These are phyloP conservation scores for Oxystoma pomonae DNA, from an alignment of 2,888 invertebrate genomes.

Conservation along the genomic window DNA sequence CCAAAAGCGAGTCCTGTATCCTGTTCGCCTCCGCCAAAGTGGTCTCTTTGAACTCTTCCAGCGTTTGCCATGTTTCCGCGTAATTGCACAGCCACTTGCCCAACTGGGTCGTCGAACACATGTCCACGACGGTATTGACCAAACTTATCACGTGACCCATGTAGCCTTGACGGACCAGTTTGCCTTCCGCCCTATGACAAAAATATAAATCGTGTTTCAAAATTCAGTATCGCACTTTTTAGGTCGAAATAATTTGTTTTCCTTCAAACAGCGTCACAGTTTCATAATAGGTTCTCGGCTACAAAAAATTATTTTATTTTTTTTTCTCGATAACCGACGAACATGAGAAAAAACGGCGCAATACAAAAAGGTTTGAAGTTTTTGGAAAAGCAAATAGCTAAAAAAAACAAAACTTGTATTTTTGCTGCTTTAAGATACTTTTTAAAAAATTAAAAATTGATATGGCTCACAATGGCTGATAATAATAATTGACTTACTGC, in stretches of 20 bases:
- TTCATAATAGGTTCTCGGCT: not conserved
- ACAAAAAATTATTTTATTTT: not conserved
- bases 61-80: conserved; percentile 47
- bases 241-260: too few species aligned
- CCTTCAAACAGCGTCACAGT: too few species aligned
- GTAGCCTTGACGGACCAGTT: conserved; percentile 58
- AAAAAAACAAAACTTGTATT: conserved; percentile 12
- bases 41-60: conserved; percentile 42
- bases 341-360: too few species aligned
- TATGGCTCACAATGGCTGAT: too few species aligned
- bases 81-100: conserved; percentile 54
- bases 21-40: conserved; percentile 42
- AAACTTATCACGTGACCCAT: conserved; percentile 66
- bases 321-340: too few species aligned
- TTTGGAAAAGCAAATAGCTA: too few species aligned
- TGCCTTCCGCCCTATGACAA: conserved; percentile 52
- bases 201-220: conserved; percentile 9
- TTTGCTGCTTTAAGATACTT: too few species aligned
- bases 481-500: conserved; percentile 61
- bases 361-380: too few species aligned
- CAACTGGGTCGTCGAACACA: conserved; percentile 53
- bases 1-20: conserved; percentile 42
- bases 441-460: too few species aligned
- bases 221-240: not conserved
- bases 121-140: conserved; percentile 53